Conservation (phyloP, 2,888 invertebrate genomes). For the Invenusta paracnida region DNA sequence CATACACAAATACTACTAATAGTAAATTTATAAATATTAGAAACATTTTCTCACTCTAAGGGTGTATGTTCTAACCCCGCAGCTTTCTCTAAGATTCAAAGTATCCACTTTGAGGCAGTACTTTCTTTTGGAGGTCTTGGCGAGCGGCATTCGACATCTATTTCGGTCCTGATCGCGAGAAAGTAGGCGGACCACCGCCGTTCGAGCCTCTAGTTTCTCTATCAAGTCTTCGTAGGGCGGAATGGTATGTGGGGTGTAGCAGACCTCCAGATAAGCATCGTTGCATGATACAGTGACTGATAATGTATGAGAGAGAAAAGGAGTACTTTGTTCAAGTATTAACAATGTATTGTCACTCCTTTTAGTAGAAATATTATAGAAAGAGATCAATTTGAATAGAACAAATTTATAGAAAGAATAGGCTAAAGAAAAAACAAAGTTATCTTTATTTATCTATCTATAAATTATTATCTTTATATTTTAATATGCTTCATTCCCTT, state of each 20-base stretch:
- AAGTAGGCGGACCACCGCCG: not conserved
- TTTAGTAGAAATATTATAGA: no score
- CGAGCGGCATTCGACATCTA: not conserved
- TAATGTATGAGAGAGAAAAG: not conserved
- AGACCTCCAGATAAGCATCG: slow-evolving; percentile 2
- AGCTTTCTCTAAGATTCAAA: not conserved
- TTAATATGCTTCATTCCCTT: no score
- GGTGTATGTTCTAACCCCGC: not conserved
- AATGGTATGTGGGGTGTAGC: slow-evolving; percentile 34
- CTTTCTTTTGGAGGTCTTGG: not conserved
- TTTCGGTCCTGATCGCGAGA: not conserved
- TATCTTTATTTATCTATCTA: no score
- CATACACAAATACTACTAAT: no score
- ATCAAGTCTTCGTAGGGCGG: slow-evolving; percentile 16
- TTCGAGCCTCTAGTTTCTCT: not conserved
- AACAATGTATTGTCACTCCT: no score
- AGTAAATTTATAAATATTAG: no score
- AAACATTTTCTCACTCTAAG: not conserved
- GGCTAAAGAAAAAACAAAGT: no score
- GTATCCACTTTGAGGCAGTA: not conserved
- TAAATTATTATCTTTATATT: no score
- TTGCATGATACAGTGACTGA: slow-evolving; percentile 33
- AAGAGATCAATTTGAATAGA: no score
- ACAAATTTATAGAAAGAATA: no score
- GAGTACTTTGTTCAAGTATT: no score